phyloP scores from a whole-genome alignment of 2,888 invertebrate species.

The Aelia acuminata region DNA sequence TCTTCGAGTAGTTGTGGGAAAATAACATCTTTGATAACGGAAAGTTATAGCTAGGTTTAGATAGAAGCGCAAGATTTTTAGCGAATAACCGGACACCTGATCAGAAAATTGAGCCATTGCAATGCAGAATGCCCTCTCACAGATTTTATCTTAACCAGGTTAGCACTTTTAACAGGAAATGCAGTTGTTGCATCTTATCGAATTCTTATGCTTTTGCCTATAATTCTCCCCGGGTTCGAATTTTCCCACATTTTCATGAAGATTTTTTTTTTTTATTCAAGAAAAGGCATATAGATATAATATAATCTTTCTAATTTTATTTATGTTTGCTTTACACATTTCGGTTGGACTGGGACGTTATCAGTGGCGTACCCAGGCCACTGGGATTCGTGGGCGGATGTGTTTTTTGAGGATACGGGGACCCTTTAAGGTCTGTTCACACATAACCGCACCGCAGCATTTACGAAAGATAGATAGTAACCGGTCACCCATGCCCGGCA shows the following conservation, averaged over 20 bases:
- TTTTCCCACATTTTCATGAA: not conserved
- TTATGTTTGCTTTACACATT: too few species aligned
- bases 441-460: too few species aligned
- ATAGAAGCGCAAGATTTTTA: not conserved
- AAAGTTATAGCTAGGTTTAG: not conserved
- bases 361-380: too few species aligned
- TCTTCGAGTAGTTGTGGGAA: too few species aligned
- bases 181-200: not conserved
- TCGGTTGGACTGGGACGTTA: too few species aligned
- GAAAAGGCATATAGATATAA: too few species aligned
- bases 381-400: too few species aligned
- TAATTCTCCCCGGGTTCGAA: not conserved
- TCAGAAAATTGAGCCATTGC: not conserved
- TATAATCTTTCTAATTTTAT: too few species aligned
- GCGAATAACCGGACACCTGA: not conserved
- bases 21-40: not conserved
- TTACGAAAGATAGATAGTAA: too few species aligned
- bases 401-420: too few species aligned
- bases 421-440: too few species aligned
- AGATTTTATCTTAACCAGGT: constrained; percentile 8
- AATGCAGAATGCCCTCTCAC: not conserved
- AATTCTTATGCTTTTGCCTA: not conserved
- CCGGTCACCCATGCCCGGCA: too few species aligned
- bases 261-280: not conserved
- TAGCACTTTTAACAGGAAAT: constrained; percentile 33